Evolutionary conservation across 1,140 invertebrate species (phyloP).

Genomic region (Cherax destructor): DNA sequence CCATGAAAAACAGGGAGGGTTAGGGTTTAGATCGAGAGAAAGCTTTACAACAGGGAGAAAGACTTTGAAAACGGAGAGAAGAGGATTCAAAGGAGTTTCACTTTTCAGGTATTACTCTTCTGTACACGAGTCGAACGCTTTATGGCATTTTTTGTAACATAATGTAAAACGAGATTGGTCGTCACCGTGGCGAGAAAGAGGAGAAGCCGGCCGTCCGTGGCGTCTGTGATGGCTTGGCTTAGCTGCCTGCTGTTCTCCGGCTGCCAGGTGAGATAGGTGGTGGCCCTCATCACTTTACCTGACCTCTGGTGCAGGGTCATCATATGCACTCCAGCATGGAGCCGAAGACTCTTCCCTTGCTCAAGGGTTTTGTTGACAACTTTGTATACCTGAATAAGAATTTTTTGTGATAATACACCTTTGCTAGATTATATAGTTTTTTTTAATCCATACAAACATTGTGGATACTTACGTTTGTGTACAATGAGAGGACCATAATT

Average conservation of each 20-base stretch:
- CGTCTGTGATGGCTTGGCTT: constrained; percentile 29
- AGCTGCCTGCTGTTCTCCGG: constrained; percentile 52
- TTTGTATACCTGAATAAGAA: constrained; percentile 45
- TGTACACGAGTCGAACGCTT: no score
- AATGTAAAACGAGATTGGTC: background rate
- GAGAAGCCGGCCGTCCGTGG: constrained; percentile 43
- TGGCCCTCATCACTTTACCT: constrained; percentile 40
- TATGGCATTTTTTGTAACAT: no score
- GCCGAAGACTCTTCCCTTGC: background rate
- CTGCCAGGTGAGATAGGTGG: constrained; percentile 62
- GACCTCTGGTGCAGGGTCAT: constrained; percentile 51
- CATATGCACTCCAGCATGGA: constrained; percentile 65
- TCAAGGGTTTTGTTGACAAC: constrained; percentile 12
- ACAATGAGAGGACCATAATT: no score
- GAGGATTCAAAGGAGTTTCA: no score
- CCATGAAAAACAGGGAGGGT: no score
- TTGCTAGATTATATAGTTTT: no score
- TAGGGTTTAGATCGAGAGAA: no score
- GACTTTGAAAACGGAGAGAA: no score
- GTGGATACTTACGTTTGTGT: no score
- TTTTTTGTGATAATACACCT: background rate
- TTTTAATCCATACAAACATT: no score
- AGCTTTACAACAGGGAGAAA: no score
- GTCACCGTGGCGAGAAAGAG: constrained; percentile 59
- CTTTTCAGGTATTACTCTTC: no score